phyloP scores from a whole-genome alignment of 2,888 invertebrate species.

The Ctena decussata region DNA sequence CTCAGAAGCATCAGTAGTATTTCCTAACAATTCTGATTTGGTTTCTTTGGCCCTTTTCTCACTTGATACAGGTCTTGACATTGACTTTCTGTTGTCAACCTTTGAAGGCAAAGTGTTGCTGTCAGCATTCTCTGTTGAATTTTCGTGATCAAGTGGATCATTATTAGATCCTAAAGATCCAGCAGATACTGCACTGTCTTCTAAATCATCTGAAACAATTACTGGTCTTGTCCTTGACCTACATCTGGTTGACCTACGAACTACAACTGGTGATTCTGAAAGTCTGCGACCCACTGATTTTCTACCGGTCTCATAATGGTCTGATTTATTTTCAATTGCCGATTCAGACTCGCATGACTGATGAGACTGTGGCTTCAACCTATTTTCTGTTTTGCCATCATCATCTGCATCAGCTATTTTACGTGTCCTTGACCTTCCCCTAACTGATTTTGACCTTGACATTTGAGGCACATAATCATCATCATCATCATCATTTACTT shows the following conservation, averaged over 20 bases:
- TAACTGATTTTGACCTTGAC: neutral
- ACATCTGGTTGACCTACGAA: conserved; percentile 14
- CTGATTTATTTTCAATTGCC: neutral
- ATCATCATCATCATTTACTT: neutral
- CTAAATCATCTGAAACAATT: neutral
- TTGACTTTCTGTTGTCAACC: neutral
- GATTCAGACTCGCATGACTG: too few species aligned
- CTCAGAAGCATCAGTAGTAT: neutral
- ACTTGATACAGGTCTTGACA: neutral
- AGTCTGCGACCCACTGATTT: neutral
- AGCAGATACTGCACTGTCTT: neutral
- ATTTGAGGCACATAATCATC: neutral
- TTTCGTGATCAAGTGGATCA: neutral
- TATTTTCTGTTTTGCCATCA: neutral
- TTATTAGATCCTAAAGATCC: neutral
- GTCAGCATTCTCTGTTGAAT: neutral
- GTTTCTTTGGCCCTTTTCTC: neutral
- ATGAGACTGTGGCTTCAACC: too few species aligned
- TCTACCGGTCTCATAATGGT: neutral
- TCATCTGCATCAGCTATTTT: neutral
- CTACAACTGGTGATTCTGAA: neutral
- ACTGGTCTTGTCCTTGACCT: conserved; percentile 17
- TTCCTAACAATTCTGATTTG: neutral
- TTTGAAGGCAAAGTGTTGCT: neutral
- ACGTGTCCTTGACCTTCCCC: conserved; percentile 18